Evolutionary conservation across 2,888 invertebrate species (phyloP).

Genomic region (Mythimna pallens): DNA sequence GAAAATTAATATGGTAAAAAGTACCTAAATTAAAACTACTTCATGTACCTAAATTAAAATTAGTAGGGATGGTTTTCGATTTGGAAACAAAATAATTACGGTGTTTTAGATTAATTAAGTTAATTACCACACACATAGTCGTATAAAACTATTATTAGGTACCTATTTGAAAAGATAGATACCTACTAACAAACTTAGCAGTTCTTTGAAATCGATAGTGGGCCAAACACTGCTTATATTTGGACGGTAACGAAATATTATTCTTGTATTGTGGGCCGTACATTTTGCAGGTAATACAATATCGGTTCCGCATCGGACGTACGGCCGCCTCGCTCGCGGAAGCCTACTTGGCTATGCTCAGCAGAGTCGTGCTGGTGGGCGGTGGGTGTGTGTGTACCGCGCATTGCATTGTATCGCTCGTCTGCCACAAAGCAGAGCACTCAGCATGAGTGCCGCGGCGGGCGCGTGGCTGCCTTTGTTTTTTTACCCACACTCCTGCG

Average conservation of each 20-base stretch:
- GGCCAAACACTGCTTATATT: constrained; percentile 9
- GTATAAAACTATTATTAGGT: too few relatives aligned
- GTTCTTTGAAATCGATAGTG: background rate
- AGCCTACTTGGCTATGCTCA: constrained; percentile 70
- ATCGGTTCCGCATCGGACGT: constrained; percentile 69
- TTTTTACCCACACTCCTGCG: constrained; percentile 88
- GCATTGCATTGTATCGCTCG: constrained; percentile 86
- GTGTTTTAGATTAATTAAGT: background rate
- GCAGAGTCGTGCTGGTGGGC: constrained; percentile 64
- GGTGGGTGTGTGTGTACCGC: constrained; percentile 63
- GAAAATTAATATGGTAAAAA: too few relatives aligned
- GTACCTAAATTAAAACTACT: too few relatives aligned
- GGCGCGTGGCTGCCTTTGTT: constrained; percentile 88
- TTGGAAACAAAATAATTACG: background rate
- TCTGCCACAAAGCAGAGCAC: constrained; percentile 89
- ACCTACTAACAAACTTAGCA: too few relatives aligned
- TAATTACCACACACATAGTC: too few relatives aligned
- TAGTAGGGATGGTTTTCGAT: background rate
- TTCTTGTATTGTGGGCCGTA: constrained; percentile 20
- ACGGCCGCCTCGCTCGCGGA: constrained; percentile 39
- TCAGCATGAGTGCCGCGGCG: constrained; percentile 88
- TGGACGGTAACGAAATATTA: constrained; percentile 39
- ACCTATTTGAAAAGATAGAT: background rate
- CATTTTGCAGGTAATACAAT: constrained; percentile 68
- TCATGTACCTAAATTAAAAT: background rate